Percentiles rank a stretch among this genome's conserved stretches.
phyloP scores from a whole-genome alignment of 2,888 invertebrate genomes.

The Callinectes sapidus region DNA sequence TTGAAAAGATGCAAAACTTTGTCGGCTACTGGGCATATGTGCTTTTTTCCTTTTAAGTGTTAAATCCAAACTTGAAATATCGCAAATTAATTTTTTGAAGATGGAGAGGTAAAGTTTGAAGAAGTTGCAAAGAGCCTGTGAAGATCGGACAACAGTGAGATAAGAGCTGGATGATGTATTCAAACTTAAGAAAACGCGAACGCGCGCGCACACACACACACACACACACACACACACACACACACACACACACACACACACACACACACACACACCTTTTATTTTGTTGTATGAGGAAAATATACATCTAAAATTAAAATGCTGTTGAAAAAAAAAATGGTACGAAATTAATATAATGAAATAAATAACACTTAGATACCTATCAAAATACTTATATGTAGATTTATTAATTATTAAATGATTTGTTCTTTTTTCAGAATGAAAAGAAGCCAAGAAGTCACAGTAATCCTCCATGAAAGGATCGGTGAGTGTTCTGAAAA shows the following conservation, averaged over 20 bases:
- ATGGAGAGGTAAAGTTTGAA: not conserved
- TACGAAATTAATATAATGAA: not conserved
- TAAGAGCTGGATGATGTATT: not conserved
- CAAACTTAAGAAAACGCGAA: not conserved
- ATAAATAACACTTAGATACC: not conserved
- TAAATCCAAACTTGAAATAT: not conserved
- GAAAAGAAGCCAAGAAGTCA: no score
- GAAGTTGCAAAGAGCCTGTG: not conserved
- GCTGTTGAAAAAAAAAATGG: not conserved
- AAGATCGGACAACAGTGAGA: not conserved
- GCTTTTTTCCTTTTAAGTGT: not conserved
- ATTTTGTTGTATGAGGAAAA: no score
- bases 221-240: constrained; percentile 43
- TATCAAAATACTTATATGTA: no score
- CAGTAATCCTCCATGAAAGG: no score
- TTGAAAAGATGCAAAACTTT: not conserved
- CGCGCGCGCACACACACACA: constrained; percentile 49
- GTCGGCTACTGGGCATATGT: not conserved
- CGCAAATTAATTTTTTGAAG: not conserved
- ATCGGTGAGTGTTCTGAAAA: no score
- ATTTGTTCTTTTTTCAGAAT: not conserved
- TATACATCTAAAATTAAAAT: not conserved
- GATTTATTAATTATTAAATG: no score
- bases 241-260: constrained; percentile 37
- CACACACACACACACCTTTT: constrained; percentile 32